These are phyloP conservation scores for Cyclopterus lumpus DNA, from an alignment of 2,797 vertebrate genomes.

Conservation along the genomic window DNA sequence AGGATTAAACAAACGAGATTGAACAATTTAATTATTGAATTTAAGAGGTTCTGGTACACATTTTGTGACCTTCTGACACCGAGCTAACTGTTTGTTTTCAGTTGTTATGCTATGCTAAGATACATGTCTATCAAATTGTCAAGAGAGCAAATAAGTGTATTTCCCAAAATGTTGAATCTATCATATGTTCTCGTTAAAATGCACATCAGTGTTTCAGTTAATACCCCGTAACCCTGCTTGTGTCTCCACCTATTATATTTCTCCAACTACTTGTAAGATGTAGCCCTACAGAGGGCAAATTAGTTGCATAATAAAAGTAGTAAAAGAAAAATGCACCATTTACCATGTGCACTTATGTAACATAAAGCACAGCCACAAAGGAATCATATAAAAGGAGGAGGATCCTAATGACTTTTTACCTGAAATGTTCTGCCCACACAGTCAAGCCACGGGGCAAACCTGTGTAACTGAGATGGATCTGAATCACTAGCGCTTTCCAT, in stretches of 20 bases:
- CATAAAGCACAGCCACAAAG: constrained; percentile 27
- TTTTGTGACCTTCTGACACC: neutral
- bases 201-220: constrained; percentile 16
- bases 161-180: neutral
- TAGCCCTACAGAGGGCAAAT: constrained; percentile 23
- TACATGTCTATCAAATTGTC: neutral
- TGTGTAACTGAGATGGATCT: constrained; percentile 43
- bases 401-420: constrained; percentile 42
- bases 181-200: neutral
- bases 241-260: constrained; percentile 11
- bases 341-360: constrained; percentile 30
- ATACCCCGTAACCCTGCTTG: neutral
- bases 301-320: constrained; percentile 10
- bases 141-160: neutral
- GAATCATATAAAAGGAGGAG: constrained; percentile 35
- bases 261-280: constrained; percentile 6
- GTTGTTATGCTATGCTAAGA: constrained; percentile 5
- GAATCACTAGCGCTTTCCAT: constrained; percentile 62
- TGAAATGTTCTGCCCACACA: constrained; percentile 27
- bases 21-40: neutral
- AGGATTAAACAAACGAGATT: neutral
- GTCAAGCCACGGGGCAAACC: constrained; percentile 31
- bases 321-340: constrained; percentile 8
- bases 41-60: neutral
- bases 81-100: neutral